A percentile compares a stretch with the other conserved stretches of the same genome.
Conservation (phyloP, 2,888 invertebrate species). For the Tetragonula carbonaria region DNA sequence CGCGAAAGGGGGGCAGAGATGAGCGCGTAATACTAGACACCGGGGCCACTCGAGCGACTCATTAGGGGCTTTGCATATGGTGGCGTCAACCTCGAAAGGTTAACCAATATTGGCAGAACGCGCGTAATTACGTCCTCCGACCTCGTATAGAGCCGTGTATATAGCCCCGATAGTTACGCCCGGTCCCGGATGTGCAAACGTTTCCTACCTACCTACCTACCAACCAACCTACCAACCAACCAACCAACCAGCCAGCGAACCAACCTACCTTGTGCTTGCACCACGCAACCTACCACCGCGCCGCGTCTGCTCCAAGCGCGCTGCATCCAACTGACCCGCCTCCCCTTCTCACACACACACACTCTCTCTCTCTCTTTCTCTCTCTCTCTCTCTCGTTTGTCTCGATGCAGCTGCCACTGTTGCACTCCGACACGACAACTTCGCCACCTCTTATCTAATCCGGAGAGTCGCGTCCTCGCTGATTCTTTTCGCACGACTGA, state of each 20-base stretch:
- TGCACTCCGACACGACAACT: constrained; percentile 29
- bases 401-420: background rate
- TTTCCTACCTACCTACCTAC: constrained; percentile 69
- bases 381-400: background rate
- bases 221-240: constrained; percentile 58
- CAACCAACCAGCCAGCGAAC: constrained; percentile 59
- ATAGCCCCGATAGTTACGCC: constrained; percentile 76
- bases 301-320: constrained; percentile 59
- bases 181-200: constrained; percentile 77
- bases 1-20: constrained; percentile 58
- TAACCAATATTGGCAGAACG: constrained; percentile 84
- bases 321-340: constrained; percentile 65
- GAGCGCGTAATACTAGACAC: constrained; percentile 75
- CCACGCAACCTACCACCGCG: constrained; percentile 59
- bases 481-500: background rate
- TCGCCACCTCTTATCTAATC: constrained; percentile 59
- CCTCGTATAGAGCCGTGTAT: constrained; percentile 70
- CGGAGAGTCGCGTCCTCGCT: constrained; percentile 1
- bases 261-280: constrained; percentile 60
- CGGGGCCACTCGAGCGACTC: constrained; percentile 81
- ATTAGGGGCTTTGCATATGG: constrained; percentile 83
- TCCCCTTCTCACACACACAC: constrained; percentile 7
- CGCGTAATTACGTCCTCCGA: constrained; percentile 82
- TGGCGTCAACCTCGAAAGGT: constrained; percentile 84
- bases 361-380: constrained; percentile 8